Base-by-base conservation (phyloP, 2,113 vertebrate genomes). In the Cacatua alba region DNA sequence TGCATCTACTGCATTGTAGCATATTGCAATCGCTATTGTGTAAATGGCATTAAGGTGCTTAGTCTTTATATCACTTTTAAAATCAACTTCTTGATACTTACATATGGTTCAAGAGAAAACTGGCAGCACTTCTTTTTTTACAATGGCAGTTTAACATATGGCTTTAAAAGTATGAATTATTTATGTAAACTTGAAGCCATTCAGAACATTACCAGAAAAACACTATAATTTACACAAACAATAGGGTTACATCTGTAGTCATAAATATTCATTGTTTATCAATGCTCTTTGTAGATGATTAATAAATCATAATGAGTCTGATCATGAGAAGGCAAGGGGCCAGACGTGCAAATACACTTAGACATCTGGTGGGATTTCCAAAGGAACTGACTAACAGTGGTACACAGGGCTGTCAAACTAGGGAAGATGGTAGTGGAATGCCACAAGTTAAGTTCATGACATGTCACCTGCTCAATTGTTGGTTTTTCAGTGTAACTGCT, bases 121-220 rank as follows among this genome's bases (percentile, higher is more conserved):
- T 86, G 83, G 71, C 82, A 93, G 76, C 69, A 70, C 60, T 90
- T 92, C 71, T 53, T 92, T 72, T 93, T 90, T 90, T 81, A 78
- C 69, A 81, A 62, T 82, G 91, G 82, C 92, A 95, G 92, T 84
- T 91, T 90, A 95, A 95, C 90, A 95, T 94, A 96, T 93, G 96
- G 92, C 86, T 96, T 92, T 91, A 79, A 57, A 94, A 92, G 65
- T 69, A 96, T 95, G 95, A 94, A 96, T 96, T 96, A 95, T 97
- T 94, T 92, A 97, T 96, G 77, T 78, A 92, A 94, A 94, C 86
- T 92, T 86, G 76, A 88, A 94, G 69, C 77, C 80, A 78, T 90
- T 95, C 82, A 93, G 93, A 96, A 93, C 24, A 88, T 86, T 96
- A 94, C 62, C 65, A 94, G 88, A 43, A 96, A 95, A 92, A 65